Conservation (phyloP, 64 coral and sea anemone genomes). For the Trachythela sp. region DNA sequence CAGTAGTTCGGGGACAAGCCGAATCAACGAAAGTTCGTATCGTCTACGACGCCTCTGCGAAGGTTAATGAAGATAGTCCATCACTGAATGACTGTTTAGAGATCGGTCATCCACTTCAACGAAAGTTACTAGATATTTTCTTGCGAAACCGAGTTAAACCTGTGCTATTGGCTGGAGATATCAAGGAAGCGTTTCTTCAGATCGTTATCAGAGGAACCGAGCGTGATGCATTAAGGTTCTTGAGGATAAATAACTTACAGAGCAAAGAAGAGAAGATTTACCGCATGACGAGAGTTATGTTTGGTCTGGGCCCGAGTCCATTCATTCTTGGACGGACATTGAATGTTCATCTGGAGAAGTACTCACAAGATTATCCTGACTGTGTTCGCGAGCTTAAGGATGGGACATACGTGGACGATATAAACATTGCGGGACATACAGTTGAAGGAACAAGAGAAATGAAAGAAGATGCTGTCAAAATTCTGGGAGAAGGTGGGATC, state of each 20-base stretch:
- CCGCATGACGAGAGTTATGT: constrained; percentile 34
- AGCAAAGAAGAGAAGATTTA: not conserved
- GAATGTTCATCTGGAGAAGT: too few relatives aligned
- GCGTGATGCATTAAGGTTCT: constrained; percentile 16
- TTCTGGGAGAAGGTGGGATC: constrained; percentile 17
- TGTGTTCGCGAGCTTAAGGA: constrained; percentile 34
- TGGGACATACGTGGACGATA: constrained; percentile 51
- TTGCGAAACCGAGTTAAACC: constrained; percentile 25
- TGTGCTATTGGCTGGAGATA: constrained; percentile 37
- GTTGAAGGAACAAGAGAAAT: not conserved
- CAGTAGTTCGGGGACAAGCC: constrained; percentile 7
- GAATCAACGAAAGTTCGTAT: constrained; percentile 26
- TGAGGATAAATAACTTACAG: constrained; percentile 5
- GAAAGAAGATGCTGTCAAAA: constrained; percentile 14
- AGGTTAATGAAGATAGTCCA: not conserved
- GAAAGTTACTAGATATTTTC: constrained; percentile 1
- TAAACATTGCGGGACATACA: constrained; percentile 41
- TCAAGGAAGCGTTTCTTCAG: constrained; percentile 49
- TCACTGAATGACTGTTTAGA: constrained; percentile 41
- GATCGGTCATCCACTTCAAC: constrained; percentile 45
- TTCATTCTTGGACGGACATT: too few relatives aligned
- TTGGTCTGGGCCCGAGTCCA: too few relatives aligned
- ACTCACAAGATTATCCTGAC: constrained; percentile 25
- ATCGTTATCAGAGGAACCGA: too few relatives aligned
- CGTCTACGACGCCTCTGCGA: constrained; percentile 27